phyloP scores from a whole-genome alignment of 2,113 vertebrate genomes.

The Pedionomus torquatus region DNA sequence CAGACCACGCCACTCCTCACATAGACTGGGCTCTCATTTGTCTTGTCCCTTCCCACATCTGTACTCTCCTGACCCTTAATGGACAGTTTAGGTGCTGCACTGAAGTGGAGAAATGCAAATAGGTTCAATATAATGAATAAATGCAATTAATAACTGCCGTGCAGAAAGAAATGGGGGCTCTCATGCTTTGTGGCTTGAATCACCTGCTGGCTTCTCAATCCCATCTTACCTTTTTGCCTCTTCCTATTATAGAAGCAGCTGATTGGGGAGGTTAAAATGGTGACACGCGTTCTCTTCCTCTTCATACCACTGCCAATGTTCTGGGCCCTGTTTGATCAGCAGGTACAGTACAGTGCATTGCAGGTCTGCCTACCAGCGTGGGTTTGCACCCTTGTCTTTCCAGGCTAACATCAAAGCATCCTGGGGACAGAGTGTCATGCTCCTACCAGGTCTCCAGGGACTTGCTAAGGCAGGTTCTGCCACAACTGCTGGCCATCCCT shows the following conservation, averaged over 20 bases:
- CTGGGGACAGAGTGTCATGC: fast-evolving
- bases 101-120: neutral
- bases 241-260: constrained; percentile 81
- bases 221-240: neutral
- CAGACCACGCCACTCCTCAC: neutral
- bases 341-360: constrained; percentile 75
- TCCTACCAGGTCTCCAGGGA: neutral
- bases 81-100: constrained; percentile 4
- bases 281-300: constrained; percentile 89
- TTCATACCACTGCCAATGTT: constrained; percentile 97
- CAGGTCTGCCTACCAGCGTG: neutral
- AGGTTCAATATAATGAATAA: neutral
- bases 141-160: neutral
- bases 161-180: neutral
- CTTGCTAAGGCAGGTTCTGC: neutral
- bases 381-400: neutral
- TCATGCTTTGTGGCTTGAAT: neutral
- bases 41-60: neutral
- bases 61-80: constrained; percentile 46
- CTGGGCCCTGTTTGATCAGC: constrained; percentile 98
- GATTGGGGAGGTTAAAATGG: constrained; percentile 92
- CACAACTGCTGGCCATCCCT: neutral
- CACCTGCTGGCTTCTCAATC: neutral
- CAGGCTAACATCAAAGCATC: neutral
- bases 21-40: neutral